These are phyloP conservation scores for Dendrophyllia cribrosa DNA, from an alignment of 64 coral and sea anemone species.

Conservation along the genomic window DNA sequence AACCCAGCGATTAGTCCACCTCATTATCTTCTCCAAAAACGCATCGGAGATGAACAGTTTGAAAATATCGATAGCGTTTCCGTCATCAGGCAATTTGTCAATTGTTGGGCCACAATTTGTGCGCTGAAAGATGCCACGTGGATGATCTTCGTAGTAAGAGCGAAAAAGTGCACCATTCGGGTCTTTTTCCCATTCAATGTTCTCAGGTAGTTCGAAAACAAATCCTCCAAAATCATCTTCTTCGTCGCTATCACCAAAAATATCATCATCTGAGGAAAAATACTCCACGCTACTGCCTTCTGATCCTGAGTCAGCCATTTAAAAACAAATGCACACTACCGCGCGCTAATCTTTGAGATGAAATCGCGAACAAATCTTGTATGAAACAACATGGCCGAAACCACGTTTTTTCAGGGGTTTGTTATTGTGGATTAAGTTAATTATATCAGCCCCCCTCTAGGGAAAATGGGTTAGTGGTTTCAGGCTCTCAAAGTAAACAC, in stretches of 20 bases:
- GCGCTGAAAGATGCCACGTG: too few relatives aligned
- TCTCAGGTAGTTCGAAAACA: constrained; percentile 25
- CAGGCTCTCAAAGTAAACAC: neutral
- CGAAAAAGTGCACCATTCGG: neutral
- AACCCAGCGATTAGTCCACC: constrained; percentile 59
- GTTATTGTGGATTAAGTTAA: constrained; percentile 12
- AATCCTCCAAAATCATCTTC: constrained; percentile 24
- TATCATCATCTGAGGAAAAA: neutral
- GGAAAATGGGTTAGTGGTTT: constrained; percentile 9
- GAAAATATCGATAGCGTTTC: too few relatives aligned
- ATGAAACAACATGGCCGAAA: constrained; percentile 42
- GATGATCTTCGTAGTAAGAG: too few relatives aligned
- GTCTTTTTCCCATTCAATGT: constrained; percentile 41
- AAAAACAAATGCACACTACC: too few relatives aligned
- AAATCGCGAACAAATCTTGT: constrained; percentile 6
- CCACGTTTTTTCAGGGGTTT: constrained; percentile 17
- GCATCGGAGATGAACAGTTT: constrained; percentile 25
- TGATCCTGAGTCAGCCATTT: neutral
- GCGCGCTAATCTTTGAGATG: neutral
- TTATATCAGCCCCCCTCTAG: neutral
- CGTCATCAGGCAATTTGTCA: too few relatives aligned
- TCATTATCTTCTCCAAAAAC: constrained; percentile 46
- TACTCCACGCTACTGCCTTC: constrained; percentile 42
- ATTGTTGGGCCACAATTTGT: too few relatives aligned
- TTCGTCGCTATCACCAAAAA: neutral